Evolutionary conservation across 2,113 vertebrate genomes (phyloP), one percentile per base, ranked within the genome.

Genomic region (Pseudorhombus dupliciocellatus): DNA sequence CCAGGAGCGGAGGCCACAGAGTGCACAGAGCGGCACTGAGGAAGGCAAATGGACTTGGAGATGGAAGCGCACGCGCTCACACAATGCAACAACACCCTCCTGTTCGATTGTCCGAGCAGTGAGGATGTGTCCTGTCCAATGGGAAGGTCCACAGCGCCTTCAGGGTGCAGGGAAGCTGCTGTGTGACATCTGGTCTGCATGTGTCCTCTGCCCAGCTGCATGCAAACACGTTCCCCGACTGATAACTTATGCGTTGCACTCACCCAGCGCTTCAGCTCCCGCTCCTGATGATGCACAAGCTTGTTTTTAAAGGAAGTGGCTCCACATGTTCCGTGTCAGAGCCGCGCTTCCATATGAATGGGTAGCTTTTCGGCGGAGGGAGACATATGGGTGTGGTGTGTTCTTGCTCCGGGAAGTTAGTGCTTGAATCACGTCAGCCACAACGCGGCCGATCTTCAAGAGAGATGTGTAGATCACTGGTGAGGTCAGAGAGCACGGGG

Each of bases 171-270:
- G 67, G 56, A 77, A 54, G 50, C 79, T 77, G 66, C 68, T 84
- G 82, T 81, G 84, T 82, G 81, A 90, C 90, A 90, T 90, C 85
- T 89, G 87, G 84, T 77, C 77, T 24, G 72, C 85, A 90, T 84
- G 84, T 85, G 85, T 68, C 66, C 70, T 70, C 22, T 4, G 52
- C 16, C 64, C 81, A 75, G 84, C 77, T 82, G 70, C 79, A 74
- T 74, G 71, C 81, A 89, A 69, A 77, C 77, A 74, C 44, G 56
- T 59, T 77, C 63, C 57, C 66, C 30, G 62, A 80, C 66, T 58
- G 79, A 84, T 84, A 70, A 21, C 64, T 61, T 48, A 24, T 46
- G 50, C 61, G 77, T 75, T 58, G 66, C 69, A 57, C 50, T 22
- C 3, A 63, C 20, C 51, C 50, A 30, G 25, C 53, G 52, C 52